phyloP scores from a whole-genome alignment of 2,113 vertebrate species.

The Leucosticte australis region DNA sequence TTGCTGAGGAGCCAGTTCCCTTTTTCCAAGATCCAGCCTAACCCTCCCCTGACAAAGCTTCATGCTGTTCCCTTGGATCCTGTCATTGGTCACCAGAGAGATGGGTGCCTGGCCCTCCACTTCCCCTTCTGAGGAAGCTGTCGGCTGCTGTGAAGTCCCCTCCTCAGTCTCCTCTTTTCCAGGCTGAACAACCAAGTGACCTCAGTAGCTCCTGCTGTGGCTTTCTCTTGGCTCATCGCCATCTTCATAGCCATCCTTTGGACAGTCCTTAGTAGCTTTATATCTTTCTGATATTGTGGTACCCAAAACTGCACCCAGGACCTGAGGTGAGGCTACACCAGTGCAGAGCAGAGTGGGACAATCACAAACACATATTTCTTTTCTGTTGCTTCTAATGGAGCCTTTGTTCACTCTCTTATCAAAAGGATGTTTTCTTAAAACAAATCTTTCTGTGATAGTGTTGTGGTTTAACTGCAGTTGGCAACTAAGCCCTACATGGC shows the following conservation, averaged over 20 bases:
- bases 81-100: not conserved
- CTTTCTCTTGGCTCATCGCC: not conserved
- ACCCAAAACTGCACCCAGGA: not conserved
- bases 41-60: not conserved
- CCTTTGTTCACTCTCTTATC: not conserved
- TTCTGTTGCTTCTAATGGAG: not conserved
- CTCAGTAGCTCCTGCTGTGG: fast-evolving
- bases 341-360: not conserved
- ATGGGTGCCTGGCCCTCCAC: not conserved
- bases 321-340: not conserved
- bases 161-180: not conserved
- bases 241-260: not conserved
- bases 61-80: not conserved
- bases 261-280: not conserved
- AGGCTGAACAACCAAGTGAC: not conserved
- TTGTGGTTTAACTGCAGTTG: not conserved
- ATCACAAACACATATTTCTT: not conserved
- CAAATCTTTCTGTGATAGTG: not conserved
- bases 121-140: not conserved
- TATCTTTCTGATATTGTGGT: not conserved
- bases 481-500: not conserved
- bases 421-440: not conserved
- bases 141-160: not conserved
- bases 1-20: not conserved
- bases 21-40: not conserved